phyloP scores from a whole-genome alignment of 2,113 vertebrate genomes.

The Caranx ignobilis region DNA sequence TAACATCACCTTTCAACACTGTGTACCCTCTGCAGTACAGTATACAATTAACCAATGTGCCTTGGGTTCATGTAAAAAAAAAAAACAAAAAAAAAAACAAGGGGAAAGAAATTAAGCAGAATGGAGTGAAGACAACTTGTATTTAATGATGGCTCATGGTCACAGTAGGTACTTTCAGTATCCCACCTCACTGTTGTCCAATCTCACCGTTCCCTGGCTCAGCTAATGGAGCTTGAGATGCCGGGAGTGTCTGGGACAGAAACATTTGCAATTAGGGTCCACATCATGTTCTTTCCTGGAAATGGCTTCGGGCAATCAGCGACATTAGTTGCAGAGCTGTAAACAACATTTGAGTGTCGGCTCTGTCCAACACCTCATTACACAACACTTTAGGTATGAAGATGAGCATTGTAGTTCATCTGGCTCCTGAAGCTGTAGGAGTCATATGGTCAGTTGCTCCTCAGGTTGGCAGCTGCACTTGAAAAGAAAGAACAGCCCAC shows the following conservation, averaged over 20 bases:
- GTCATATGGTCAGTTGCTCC: constrained; percentile 31
- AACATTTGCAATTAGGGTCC: constrained; percentile 20
- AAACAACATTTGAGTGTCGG: constrained; percentile 1
- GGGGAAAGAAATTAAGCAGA: neutral
- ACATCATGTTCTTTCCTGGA: neutral
- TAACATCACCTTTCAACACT: neutral
- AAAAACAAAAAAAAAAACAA: neutral
- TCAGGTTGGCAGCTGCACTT: constrained; percentile 23
- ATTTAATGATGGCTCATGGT: neutral
- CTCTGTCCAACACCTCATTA: constrained; percentile 12
- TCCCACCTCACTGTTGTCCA: neutral
- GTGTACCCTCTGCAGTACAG: neutral
- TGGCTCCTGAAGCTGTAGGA: neutral
- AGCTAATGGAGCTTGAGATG: constrained; percentile 29
- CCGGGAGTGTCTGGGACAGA: constrained; percentile 10
- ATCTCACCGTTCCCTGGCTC: neutral
- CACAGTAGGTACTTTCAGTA: neutral
- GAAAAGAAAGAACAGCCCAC: constrained; percentile 30
- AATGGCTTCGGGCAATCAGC: neutral
- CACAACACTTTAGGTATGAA: neutral
- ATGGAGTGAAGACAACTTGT: neutral
- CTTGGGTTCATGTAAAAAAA: neutral
- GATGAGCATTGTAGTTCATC: constrained; percentile 16
- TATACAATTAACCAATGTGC: neutral
- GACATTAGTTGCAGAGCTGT: constrained; percentile 14